Percentiles rank a stretch among this genome's conserved stretches.
These are phyloP conservation scores for Glossophaga mutica DNA, from an alignment of 2,797 vertebrate species.

Conservation along the genomic window DNA sequence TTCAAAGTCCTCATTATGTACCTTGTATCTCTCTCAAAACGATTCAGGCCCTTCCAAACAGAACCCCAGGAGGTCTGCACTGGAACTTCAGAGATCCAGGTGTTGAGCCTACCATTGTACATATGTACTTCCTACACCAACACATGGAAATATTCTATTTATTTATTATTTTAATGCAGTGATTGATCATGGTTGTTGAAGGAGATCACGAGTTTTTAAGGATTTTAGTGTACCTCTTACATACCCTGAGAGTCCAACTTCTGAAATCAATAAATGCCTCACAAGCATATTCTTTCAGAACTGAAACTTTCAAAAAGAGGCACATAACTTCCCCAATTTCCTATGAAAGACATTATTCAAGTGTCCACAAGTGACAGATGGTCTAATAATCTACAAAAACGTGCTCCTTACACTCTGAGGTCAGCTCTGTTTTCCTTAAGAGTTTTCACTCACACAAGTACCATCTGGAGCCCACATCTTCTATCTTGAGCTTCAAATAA, in stretches of 20 bases:
- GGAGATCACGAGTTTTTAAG: neutral
- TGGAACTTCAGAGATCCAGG: neutral
- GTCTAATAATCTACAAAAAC: slow-evolving; percentile 59
- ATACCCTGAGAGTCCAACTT: slow-evolving; percentile 9
- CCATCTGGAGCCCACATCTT: slow-evolving; percentile 74
- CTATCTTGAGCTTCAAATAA: slow-evolving; percentile 63
- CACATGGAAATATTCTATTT: slow-evolving; percentile 51
- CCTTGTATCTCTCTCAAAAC: neutral
- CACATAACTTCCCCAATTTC: slow-evolving; percentile 17
- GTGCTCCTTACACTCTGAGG: slow-evolving; percentile 58
- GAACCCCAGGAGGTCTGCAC: neutral
- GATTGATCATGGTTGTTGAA: slow-evolving; percentile 45
- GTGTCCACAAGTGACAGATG: slow-evolving; percentile 60
- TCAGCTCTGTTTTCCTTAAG: slow-evolving; percentile 56
- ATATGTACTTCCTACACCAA: neutral
- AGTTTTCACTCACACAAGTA: slow-evolving; percentile 39
- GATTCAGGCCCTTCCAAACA: neutral
- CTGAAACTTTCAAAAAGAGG: slow-evolving; percentile 43
- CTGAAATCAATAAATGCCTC: slow-evolving; percentile 35
- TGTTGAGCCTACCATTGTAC: neutral
- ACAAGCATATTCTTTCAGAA: neutral
- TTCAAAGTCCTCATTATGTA: neutral
- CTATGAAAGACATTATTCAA: slow-evolving; percentile 56
- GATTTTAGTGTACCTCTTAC: slow-evolving; percentile 37
- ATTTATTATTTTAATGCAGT: slow-evolving; percentile 32